phyloP scores from a whole-genome alignment of 1,140 invertebrate species.

The Pseudomyrmex sp. region DNA sequence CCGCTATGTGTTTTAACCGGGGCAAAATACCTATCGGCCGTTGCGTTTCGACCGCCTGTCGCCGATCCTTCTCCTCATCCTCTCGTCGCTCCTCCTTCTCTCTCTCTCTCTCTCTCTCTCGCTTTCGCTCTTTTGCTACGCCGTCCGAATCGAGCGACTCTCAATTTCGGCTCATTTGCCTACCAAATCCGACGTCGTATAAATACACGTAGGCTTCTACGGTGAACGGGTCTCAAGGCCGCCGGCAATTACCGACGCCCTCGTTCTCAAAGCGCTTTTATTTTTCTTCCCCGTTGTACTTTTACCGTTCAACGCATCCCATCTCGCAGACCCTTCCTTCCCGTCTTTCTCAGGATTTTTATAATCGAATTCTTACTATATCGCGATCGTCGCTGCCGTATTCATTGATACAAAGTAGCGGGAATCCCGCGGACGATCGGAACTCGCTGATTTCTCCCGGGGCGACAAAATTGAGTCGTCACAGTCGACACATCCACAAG shows the following conservation, averaged over 20 bases:
- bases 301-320: conserved; percentile 48
- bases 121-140: conserved; percentile 15
- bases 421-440: background rate
- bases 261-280: conserved; percentile 29
- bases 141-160: conserved; percentile 57
- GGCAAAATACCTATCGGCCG: conserved; percentile 57
- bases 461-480: conserved; percentile 22
- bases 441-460: conserved; percentile 25
- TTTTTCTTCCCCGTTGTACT: conserved; percentile 39
- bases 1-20: conserved; percentile 60
- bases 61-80: conserved; percentile 33
- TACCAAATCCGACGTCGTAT: conserved; percentile 74
- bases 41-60: conserved; percentile 47
- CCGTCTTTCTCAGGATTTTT: conserved; percentile 65
- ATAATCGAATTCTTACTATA: conserved; percentile 3
- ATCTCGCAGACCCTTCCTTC: conserved; percentile 51
- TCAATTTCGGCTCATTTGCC: conserved; percentile 79
- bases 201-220: conserved; percentile 64
- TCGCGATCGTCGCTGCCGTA: background rate
- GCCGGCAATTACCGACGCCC: conserved; percentile 68
- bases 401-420: background rate
- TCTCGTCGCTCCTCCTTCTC: background rate
- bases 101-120: background rate
- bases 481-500: background rate
- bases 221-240: conserved; percentile 71